A percentile compares a stretch with the other conserved stretches of the same genome.
Conservation (phyloP, 2,888 invertebrate genomes). For the Adineta ricciae region DNA sequence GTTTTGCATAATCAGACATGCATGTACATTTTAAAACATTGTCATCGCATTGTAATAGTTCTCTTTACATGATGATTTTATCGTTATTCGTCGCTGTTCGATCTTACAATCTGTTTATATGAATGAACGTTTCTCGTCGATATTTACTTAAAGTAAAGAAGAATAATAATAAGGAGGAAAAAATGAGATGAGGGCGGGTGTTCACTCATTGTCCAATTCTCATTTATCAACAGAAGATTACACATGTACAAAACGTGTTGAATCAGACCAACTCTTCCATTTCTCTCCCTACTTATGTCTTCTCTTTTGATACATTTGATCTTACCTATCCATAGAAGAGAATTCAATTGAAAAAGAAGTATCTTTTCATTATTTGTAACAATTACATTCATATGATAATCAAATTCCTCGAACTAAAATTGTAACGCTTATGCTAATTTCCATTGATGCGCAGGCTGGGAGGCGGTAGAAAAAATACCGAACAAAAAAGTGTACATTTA, state of each 20-base stretch:
- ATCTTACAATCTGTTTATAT: neutral
- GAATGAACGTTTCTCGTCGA: neutral
- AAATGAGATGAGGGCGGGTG: neutral
- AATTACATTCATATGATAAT: too few species aligned
- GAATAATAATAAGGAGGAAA: too few species aligned
- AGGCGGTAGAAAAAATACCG: too few species aligned
- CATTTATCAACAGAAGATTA: conserved; percentile 5
- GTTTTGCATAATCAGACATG: neutral
- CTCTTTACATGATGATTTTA: neutral
- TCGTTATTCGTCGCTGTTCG: neutral
- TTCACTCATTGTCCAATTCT: neutral
- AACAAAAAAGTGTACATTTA: neutral
- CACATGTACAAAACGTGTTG: neutral
- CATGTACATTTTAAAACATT: neutral
- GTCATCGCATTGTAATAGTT: neutral
- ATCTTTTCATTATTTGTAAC: too few species aligned
- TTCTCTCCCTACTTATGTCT: neutral
- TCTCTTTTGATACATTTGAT: neutral
- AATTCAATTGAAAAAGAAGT: too few species aligned
- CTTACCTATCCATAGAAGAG: neutral
- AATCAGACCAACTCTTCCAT: neutral
- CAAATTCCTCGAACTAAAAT: neutral
- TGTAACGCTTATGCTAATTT: neutral
- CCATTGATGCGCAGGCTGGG: neutral
- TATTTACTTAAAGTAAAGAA: neutral